Conservation (phyloP, 2,113 vertebrate genomes). For the Ailurus styani region DNA sequence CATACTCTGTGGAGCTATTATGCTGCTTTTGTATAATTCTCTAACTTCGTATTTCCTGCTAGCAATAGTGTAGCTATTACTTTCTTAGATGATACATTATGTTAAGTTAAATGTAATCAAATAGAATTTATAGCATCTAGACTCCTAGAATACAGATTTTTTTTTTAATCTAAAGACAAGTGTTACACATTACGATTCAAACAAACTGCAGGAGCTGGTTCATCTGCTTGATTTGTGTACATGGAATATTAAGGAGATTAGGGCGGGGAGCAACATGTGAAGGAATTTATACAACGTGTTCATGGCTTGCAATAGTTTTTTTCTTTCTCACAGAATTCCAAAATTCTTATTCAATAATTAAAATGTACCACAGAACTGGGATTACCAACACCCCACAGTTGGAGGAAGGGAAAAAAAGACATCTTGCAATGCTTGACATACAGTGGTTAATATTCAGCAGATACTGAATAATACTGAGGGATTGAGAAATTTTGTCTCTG, state of each 20-base stretch:
- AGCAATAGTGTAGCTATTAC: conserved; percentile 57
- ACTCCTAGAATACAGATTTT: conserved; percentile 46
- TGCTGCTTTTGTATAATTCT: conserved; percentile 54
- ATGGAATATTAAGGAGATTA: not conserved
- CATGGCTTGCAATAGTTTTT: not conserved
- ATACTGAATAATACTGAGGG: not conserved
- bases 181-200: conserved; percentile 47
- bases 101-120: conserved; percentile 57
- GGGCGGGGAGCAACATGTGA: fast-evolving
- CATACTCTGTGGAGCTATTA: conserved; percentile 17
- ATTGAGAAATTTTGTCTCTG: not conserved
- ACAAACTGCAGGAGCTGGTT: not conserved
- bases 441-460: not conserved
- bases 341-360: not conserved
- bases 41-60: conserved; percentile 44
- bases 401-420: not conserved
- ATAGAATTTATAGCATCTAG: conserved; percentile 54
- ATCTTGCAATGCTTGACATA: not conserved
- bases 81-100: conserved; percentile 67
- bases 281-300: not conserved
- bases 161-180: conserved; percentile 44
- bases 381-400: not conserved
- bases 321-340: not conserved
- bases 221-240: not conserved
- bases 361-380: not conserved